A percentile compares a stretch with the other conserved stretches of the same genome.
Conservation (phyloP, 2,888 invertebrate genomes). For the Apantesis nais region DNA sequence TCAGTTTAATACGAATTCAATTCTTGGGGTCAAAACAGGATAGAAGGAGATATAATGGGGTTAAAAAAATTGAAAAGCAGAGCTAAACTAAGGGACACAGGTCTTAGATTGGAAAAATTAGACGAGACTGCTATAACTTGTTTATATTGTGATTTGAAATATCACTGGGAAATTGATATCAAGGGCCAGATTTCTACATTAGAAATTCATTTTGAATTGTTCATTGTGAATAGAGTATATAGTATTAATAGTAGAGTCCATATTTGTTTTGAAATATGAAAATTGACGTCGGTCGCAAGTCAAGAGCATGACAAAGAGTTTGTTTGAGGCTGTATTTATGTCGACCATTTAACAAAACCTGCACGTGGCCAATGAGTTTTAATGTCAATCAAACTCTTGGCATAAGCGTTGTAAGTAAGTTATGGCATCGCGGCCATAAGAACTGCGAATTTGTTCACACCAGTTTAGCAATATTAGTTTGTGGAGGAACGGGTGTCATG, state of each 20-base stretch:
- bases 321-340: slow-evolving; percentile 29
- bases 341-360: slow-evolving; percentile 48
- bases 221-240: too few species aligned
- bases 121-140: too few species aligned
- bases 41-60: not conserved
- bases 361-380: slow-evolving; percentile 55
- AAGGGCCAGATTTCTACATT: too few species aligned
- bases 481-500: too few species aligned
- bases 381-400: slow-evolving; percentile 59
- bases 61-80: not conserved
- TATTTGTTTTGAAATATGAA: not conserved
- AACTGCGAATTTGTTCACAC: not conserved
- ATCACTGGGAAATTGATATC: too few species aligned
- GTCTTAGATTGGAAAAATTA: too few species aligned
- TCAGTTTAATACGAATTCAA: not conserved
- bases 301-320: not conserved
- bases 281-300: slow-evolving; percentile 3
- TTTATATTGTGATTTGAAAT: too few species aligned
- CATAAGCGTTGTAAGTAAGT: slow-evolving; percentile 45
- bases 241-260: too few species aligned
- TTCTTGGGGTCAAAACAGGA: not conserved
- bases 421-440: slow-evolving; percentile 25
- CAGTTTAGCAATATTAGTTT: not conserved
- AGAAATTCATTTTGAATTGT: too few species aligned
- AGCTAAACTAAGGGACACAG: not conserved